A percentile compares a stretch with the other conserved stretches of the same genome.
Conservation (phyloP, 2,113 vertebrate genomes). For the Turdus rufiventris region DNA sequence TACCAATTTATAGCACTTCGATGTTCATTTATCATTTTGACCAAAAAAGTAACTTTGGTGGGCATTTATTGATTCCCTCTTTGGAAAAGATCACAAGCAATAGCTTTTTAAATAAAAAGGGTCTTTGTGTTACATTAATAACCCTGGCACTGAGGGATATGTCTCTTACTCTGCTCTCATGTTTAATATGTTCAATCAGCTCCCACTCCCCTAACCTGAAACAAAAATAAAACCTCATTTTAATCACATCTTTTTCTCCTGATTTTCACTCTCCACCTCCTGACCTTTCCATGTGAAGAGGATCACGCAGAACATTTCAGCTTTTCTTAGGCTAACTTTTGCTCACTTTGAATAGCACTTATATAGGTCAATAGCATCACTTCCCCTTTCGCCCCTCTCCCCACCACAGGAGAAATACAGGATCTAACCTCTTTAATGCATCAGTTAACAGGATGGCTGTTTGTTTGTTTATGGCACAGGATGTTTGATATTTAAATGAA, state of each 20-base stretch:
- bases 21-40: slow-evolving; percentile 60
- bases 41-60: slow-evolving; percentile 53
- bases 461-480: neutral
- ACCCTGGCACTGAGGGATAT: slow-evolving; percentile 28
- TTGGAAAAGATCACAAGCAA: slow-evolving; percentile 59
- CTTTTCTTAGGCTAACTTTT: slow-evolving; percentile 66
- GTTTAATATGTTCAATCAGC: slow-evolving; percentile 42
- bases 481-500: slow-evolving; percentile 23
- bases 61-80: slow-evolving; percentile 54
- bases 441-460: neutral
- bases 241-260: slow-evolving; percentile 59
- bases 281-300: slow-evolving; percentile 62
- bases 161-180: slow-evolving; percentile 17
- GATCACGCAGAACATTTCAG: slow-evolving; percentile 60
- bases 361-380: slow-evolving; percentile 66
- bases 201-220: slow-evolving; percentile 49
- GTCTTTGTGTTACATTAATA: slow-evolving; percentile 40
- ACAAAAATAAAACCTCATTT: slow-evolving; percentile 66
- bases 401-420: slow-evolving; percentile 22
- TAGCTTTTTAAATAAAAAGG: slow-evolving; percentile 57
- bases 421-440: slow-evolving; percentile 27
- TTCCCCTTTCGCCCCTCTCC: slow-evolving; percentile 45
- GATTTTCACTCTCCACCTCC: slow-evolving; percentile 61
- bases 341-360: slow-evolving; percentile 66
- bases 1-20: slow-evolving; percentile 32